Evolutionary conservation across 2,797 vertebrate species (phyloP).

Genomic region (Neopelma chrysocephalum): DNA sequence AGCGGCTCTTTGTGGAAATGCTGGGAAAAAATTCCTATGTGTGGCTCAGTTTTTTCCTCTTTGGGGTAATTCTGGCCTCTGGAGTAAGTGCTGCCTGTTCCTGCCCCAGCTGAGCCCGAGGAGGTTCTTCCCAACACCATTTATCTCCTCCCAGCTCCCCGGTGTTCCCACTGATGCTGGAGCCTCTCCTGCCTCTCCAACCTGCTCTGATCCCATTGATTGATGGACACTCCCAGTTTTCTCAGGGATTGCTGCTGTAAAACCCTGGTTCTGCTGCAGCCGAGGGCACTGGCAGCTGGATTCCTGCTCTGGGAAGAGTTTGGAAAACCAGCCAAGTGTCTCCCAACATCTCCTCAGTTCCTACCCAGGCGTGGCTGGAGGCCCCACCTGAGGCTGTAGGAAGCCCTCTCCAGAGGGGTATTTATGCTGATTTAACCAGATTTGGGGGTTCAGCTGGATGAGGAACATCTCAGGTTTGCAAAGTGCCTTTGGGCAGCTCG

Average conservation of each 20-base stretch:
- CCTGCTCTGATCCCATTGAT: background rate
- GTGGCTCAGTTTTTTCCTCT: too few relatives aligned
- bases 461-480: background rate
- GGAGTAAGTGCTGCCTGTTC: background rate
- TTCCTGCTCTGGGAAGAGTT: background rate
- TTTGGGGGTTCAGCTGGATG: background rate
- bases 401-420: background rate
- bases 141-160: background rate
- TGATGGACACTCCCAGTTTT: background rate
- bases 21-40: background rate
- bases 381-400: fast-evolving
- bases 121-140: fast-evolving
- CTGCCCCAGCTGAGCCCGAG: background rate
- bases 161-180: background rate
- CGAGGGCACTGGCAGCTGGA: fast-evolving
- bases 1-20: background rate
- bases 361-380: fast-evolving
- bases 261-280: background rate
- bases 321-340: background rate
- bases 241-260: background rate
- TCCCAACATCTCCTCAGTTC: fast-evolving
- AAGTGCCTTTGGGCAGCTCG: fast-evolving
- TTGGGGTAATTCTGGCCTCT: background rate
- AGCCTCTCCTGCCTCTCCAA: background rate
- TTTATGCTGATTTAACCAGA: background rate